Evolutionary conservation across 2,888 invertebrate genomes (phyloP), one percentile per base, ranked within the genome.

Genomic region (Agrochola circellaris): DNA sequence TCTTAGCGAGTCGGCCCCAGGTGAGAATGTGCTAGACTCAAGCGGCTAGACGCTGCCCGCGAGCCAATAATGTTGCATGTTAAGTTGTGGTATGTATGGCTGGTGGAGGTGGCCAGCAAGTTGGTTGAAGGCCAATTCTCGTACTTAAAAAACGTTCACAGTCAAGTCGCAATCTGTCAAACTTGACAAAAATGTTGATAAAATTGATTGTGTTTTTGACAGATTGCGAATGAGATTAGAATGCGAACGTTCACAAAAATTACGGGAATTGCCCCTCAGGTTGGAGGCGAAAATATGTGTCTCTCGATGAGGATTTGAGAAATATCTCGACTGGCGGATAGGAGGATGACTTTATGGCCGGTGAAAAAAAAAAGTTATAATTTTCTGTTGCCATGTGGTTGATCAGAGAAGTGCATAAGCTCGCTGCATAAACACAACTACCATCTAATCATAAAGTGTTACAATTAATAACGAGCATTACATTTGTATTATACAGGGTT

Each of bases 11-110:
- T 94, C 94, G 93, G 95, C 95, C 95, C 93, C 95, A 95, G 96
- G 96, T 96, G 96, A 95, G 95, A 96, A 96, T 97, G 96, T 95
- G 96, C 95, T 94, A 96, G 96, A 96, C 96, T 93, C 94, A 94
- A 94, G 95, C 91, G 96, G 95, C 96, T 92, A 94, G 94, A 94
- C 92, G 89, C 94, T 95, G 94, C 94, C 94, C 94, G 95, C 94
- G 94, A 95, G 94, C 94, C 94, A 94, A 94, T 94, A 94, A 94
- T 92, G 91, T 90, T 90, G 89, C 92, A 94, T 93, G 92, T 90
- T 93, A 93, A 93, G 90, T 85, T 90, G 81, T 26, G 62, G 73
- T 71, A 91, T 89, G 89, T 87, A 93, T 75, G 70, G 89, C 26
- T 77, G 72, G 54, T 34, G 62, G 74, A 75, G 67, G 79, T 82